Evolutionary conservation across 2,888 invertebrate species (phyloP).

Genomic region (Pristionchus exspectatus): DNA sequence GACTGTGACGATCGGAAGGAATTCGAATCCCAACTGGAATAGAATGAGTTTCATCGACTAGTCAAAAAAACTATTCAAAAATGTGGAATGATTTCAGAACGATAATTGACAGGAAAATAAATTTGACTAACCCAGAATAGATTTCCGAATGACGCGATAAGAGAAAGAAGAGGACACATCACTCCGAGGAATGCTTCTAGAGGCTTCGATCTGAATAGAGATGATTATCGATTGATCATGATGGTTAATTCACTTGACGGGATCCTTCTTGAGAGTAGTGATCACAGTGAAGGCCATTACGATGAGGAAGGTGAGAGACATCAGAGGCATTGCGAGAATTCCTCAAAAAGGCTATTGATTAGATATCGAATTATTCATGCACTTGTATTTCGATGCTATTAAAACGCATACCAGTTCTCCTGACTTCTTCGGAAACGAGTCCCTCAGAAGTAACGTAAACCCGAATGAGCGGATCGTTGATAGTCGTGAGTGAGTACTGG

Average conservation of each 20-base stretch:
- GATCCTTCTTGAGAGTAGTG: slow-evolving; percentile 72
- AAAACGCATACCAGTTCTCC: slow-evolving; percentile 71
- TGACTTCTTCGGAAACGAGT: slow-evolving; percentile 76
- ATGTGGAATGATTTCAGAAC: background rate
- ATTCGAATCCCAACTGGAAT: slow-evolving; percentile 75
- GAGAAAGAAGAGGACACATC: slow-evolving; percentile 76
- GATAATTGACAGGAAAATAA: background rate
- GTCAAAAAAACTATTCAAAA: too few species aligned
- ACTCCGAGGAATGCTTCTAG: slow-evolving; percentile 77
- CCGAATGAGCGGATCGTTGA: slow-evolving; percentile 69
- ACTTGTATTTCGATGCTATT: background rate
- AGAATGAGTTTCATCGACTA: background rate
- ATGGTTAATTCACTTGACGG: slow-evolving; percentile 55
- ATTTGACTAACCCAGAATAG: slow-evolving; percentile 74
- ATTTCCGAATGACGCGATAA: slow-evolving; percentile 76
- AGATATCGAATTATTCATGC: too few species aligned
- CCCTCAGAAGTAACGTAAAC: slow-evolving; percentile 76
- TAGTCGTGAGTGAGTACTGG: slow-evolving; percentile 70
- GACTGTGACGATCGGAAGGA: slow-evolving; percentile 77
- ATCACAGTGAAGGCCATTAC: slow-evolving; percentile 74
- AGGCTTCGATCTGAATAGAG: slow-evolving; percentile 68
- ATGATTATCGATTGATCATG: background rate
- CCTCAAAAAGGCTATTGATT: slow-evolving; percentile 61
- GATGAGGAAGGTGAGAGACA: slow-evolving; percentile 75
- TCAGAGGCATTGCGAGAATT: slow-evolving; percentile 76